Conservation (phyloP, 2,888 invertebrate species). For the Tromatobia lineatoria region DNA sequence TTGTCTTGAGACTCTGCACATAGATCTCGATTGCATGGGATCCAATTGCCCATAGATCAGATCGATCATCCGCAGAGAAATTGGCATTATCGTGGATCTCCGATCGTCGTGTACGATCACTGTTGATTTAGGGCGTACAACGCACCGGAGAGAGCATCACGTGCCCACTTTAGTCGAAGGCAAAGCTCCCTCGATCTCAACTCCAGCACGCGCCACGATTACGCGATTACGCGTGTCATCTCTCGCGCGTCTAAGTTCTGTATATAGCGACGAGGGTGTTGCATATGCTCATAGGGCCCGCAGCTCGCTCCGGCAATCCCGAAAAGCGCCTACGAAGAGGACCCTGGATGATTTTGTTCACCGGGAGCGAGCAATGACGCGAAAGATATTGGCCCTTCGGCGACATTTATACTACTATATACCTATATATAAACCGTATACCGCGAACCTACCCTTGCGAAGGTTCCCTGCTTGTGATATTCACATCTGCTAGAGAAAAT, state of each 20-base stretch:
- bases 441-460: constrained; percentile 32
- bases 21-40: constrained; percentile 44
- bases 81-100: constrained; percentile 40
- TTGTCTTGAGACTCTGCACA: constrained; percentile 50
- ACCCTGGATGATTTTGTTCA: constrained; percentile 47
- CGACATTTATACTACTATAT: constrained; percentile 59
- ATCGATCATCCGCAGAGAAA: constrained; percentile 55
- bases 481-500: constrained; percentile 59
- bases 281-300: constrained; percentile 22
- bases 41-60: constrained; percentile 59
- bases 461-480: constrained; percentile 39
- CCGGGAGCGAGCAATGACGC: constrained; percentile 73
- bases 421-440: constrained; percentile 2
- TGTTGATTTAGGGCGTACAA: constrained; percentile 81
- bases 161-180: constrained; percentile 76
- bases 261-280: constrained; percentile 22
- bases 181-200: constrained; percentile 83
- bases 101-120: constrained; percentile 54
- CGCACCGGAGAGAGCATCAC: constrained; percentile 71
- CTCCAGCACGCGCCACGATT: constrained; percentile 85
- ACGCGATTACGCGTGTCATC: constrained; percentile 85
- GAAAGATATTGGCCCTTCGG: constrained; percentile 71
- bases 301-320: constrained; percentile 38
- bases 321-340: constrained; percentile 45
- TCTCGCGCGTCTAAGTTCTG: constrained; percentile 66